Evolutionary conservation across 2,797 vertebrate species (phyloP), one percentile per base, ranked within the genome.

Genomic region (Melanogrammus aeglefinus): DNA sequence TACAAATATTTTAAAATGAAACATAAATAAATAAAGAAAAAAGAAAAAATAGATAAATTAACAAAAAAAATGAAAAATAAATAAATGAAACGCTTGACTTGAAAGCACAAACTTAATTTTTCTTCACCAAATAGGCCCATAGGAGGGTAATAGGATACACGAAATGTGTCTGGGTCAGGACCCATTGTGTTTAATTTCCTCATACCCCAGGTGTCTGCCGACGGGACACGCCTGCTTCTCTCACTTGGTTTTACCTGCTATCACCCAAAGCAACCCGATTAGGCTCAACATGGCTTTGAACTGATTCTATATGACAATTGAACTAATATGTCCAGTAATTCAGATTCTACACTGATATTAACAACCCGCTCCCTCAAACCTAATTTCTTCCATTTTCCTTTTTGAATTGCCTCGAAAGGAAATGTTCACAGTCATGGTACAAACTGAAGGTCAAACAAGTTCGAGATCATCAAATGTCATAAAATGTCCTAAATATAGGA

Each of bases 161-260:
- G 5, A 36, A 2, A 39, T 39, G 38, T 39, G 7, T 39, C 38
- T 39, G 7, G 1, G 38, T 9, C 38, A 39, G 9, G 38, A 39
- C 38, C 75, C 70, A 66, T 35, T 79, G 78, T 82, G 27, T 85
- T 2, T 27, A 41, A 41, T 83, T 85, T 87, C 83, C 79, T 84
- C 80, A 35, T 85, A 81, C 29, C 72, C 57, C 57, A 24, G 1
- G 57, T 63, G 0, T 21, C 16, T 57, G 4, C 6, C 16, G 3
- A 14, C 44, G 44, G 44, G 13, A 47, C 13, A 47, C 13, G 44
- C 44, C 44, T 47, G 44, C 13, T 18, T 57, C 1, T 21, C 6
- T 7, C 47, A 21, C 18, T 1, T 57, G 21, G 7, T 13, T 24
- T 9, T n/a, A 63, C 57, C 21, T n/a, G 57, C 7, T 63, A 21